A percentile compares a stretch with the other conserved stretches of the same genome.
Evolutionary conservation across 2,888 invertebrate species (phyloP).

Genomic region (Caenorhabditis sp.): DNA sequence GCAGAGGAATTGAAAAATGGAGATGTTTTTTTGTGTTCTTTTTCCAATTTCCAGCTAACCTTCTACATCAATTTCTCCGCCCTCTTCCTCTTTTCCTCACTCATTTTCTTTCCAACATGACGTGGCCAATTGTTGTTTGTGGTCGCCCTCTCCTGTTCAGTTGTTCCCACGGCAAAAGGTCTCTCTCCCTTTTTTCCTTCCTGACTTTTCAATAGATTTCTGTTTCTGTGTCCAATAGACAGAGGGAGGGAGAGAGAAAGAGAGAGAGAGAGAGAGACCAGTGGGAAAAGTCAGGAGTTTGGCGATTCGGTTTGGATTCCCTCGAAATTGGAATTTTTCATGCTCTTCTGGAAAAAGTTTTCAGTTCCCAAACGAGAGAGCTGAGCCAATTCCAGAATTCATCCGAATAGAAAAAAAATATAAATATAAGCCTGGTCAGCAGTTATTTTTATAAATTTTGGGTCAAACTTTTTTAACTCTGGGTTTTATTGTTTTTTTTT

Average conservation of each 20-base stretch:
- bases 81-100: no score
- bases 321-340: slow-evolving; percentile 6
- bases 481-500: no score
- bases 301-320: neutral
- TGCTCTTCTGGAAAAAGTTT: neutral
- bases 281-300: neutral
- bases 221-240: no score
- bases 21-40: neutral
- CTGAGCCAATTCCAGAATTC: slow-evolving; percentile 1
- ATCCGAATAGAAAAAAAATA: neutral
- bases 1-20: slow-evolving; percentile 13
- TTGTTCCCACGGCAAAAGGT: slow-evolving; percentile 10
- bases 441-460: no score
- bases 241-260: no score
- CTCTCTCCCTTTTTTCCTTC: slow-evolving; percentile 5
- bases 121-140: slow-evolving; percentile 10
- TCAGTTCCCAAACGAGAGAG: no score
- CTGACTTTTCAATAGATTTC: slow-evolving; percentile 8
- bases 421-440: no score
- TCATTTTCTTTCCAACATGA: neutral
- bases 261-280: no score
- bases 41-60: neutral
- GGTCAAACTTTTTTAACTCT: no score
- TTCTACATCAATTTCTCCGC: neutral
- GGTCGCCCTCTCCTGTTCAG: neutral